Evolutionary conservation across 2,113 vertebrate genomes (phyloP), one percentile per base, ranked within the genome.

Genomic region (Trachemys scripta): DNA sequence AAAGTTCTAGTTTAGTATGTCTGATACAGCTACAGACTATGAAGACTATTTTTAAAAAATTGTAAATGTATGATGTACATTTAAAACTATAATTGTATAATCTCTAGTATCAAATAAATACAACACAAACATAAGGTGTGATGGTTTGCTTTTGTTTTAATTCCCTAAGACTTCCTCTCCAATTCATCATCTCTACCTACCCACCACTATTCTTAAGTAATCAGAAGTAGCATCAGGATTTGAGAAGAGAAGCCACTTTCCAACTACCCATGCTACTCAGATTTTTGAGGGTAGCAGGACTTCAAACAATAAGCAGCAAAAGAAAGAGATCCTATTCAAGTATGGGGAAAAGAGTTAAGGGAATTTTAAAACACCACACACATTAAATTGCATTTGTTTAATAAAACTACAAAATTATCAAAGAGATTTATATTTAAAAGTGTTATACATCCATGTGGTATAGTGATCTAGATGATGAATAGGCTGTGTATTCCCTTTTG

Each of bases 1-100:
- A 93, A 4, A 31, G 57, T 45, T 49, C 69, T 42, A 45, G 75
- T 69, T 3, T 8, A n/a, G 38, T 1, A 2, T 69, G 5, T 4
- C 59, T 13, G 5, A 83, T 47, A 53, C 0, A 94, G 76, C 42
- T 45, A 76, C 11, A 27, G 42, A 76, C 4, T 4, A 51, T 6
- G 31, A 72, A 81, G 90, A 11, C 16, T 5, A 79, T 9, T 17
- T 87, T 24, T 81, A 54, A 20, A n/a, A 38, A 47, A 14, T 2
- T 14, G 65, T 45, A 45, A 45, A 45, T 45, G 45, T 45, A 1
- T 12, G 54, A 45, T 13, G 84, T 1, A 0, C 0, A 4, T 50
- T 50, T 82, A 59, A 27, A 3, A 59, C 25, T 49, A 90, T 31
- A 13, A 95, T 3, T 47, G 86, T 50, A 90, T 92, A 0, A 87